A percentile compares a stretch with the other conserved stretches of the same genome.
Conservation (phyloP, 2,888 invertebrate species). For the Dolichopus griseipennis region DNA sequence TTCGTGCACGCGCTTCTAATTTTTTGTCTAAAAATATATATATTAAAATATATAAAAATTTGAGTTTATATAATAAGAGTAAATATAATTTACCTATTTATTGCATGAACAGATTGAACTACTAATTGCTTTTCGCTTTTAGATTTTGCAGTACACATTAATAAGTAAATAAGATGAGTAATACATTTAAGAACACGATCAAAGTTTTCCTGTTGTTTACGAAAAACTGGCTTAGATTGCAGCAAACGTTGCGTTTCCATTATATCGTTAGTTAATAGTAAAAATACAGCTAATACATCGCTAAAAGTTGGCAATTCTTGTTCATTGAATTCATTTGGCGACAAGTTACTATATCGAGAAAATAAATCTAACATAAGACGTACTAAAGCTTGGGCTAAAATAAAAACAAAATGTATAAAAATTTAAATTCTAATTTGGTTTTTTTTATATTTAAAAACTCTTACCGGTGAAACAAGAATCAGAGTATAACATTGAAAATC, state of each 20-base stretch:
- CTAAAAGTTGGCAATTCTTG: slow-evolving; percentile 52
- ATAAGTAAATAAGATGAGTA: slow-evolving; percentile 65
- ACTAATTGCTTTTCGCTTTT: slow-evolving; percentile 46
- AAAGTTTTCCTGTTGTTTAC: slow-evolving; percentile 70
- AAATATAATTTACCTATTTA: slow-evolving; percentile 29
- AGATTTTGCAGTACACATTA: slow-evolving; percentile 51
- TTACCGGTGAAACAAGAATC: slow-evolving; percentile 63
- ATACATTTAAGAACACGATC: slow-evolving; percentile 72
- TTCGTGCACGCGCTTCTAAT: slow-evolving; percentile 61
- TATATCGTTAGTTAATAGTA: slow-evolving; percentile 56
- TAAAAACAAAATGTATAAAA: slow-evolving; percentile 27
- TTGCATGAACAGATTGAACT: slow-evolving; percentile 45
- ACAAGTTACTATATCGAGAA: slow-evolving; percentile 49
- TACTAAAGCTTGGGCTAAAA: slow-evolving; percentile 70
- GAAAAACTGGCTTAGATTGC: slow-evolving; percentile 57
- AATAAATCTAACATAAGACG: slow-evolving; percentile 70
- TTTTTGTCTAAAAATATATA: slow-evolving; percentile 42
- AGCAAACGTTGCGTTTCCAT: slow-evolving; percentile 49
- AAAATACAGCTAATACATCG: slow-evolving; percentile 63
- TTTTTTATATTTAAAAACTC: too few species aligned
- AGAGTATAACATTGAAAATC: slow-evolving; percentile 64
- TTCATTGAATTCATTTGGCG: slow-evolving; percentile 43
- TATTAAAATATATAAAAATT: too few species aligned
- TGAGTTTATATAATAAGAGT: too few species aligned
- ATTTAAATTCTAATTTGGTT: too few species aligned